Base-by-base conservation (phyloP, 2,797 vertebrate species). In the Ctenochaetus hawaiiensis region DNA sequence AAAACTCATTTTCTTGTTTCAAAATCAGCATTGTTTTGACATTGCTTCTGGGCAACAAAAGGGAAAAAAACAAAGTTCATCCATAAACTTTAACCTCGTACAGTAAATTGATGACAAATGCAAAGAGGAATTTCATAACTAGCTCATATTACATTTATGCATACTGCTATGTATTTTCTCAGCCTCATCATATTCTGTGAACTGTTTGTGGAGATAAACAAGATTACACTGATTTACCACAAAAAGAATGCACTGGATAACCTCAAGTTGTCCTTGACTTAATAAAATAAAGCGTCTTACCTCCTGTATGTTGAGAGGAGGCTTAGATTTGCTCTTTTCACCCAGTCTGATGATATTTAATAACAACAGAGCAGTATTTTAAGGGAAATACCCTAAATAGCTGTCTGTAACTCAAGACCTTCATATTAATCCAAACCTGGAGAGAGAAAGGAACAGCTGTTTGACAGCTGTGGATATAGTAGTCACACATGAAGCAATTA, bases 221-320 rank as follows among this genome's bases (percentile, higher is more conserved):
- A 58, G 68, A 86, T 87, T 81, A 86, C 51, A 37, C 60, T 80
- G 78, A 88, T 86, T 81, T 71, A 87, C 75, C 45, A n/a, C 69
- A 80, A 67, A 9, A 68, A 67, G 69, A 86, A 87, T 84, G 78
- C 37, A 48, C 22, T 39, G 48, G 75, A 75, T 76, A 80, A 89
- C 80, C 79, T 85, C 87, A 84, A 78, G 72, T 48, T 73, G 65
- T 73, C 51, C 74, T 69, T 56, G 54, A 60, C 39, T 53, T 45
- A 20, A 75, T 63, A 16, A 77, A 77, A 73, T 74, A 13, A 71
- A 61, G 30, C 47, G 59, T 83, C 44, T 23, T 7, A 84, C 66
- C 47, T 62, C 39, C 22, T 51, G 59, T 75, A 70, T 44, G 17
- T 67, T 76, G 48, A 81, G 64, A 73, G 41, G 52, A 58, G 53